Conservation (phyloP, 2,113 vertebrate species). For the Psittacula cyanocephala region DNA sequence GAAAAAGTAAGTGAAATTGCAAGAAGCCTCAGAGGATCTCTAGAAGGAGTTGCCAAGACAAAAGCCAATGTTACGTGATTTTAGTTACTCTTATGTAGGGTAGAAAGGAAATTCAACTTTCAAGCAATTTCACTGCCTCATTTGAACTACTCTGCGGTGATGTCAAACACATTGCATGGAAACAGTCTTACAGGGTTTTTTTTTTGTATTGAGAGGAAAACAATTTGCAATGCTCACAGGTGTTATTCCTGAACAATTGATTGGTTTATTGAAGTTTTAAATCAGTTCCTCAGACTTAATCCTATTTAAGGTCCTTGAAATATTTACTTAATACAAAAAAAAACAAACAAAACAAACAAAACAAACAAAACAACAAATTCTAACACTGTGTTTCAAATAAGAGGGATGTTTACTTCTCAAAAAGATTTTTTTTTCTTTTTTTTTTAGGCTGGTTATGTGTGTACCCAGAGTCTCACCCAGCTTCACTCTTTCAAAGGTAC, state of each 20-base stretch:
- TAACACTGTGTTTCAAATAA: neutral
- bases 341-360: too few species aligned
- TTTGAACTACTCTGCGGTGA: neutral
- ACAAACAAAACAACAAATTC: neutral
- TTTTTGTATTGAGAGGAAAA: neutral
- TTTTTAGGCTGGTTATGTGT: neutral
- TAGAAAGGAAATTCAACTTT: neutral
- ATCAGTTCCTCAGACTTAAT: neutral
- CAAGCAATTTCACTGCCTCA: neutral
- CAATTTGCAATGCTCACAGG: neutral
- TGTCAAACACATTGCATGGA: neutral
- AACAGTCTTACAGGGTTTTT: neutral
- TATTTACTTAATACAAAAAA: neutral
- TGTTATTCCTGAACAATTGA: neutral
- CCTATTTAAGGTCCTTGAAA: neutral
- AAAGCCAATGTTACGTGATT: neutral
- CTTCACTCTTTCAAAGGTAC: neutral
- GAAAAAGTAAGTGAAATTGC: neutral
- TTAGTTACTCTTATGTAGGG: neutral
- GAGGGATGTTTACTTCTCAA: rapidly evolving
- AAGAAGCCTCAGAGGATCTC: neutral
- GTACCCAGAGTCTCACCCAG: neutral
- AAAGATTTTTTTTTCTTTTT: neutral
- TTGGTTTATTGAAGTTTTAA: neutral
- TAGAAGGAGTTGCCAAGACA: neutral